Evolutionary conservation across 2,888 invertebrate species (phyloP).

Genomic region (Macaria notata): DNA sequence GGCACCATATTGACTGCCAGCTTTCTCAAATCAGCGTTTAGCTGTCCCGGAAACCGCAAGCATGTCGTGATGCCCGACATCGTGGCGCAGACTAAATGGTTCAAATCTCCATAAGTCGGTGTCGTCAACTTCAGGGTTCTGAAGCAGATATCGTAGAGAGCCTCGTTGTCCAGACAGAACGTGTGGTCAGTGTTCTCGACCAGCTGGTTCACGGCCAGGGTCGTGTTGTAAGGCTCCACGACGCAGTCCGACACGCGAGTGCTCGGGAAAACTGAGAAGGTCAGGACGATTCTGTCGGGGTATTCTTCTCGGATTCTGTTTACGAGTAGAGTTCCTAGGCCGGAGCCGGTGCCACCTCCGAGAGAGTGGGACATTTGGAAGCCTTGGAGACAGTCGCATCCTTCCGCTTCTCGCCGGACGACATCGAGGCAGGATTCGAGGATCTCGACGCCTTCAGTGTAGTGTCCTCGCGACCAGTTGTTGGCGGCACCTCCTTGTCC

Average conservation of each 20-base stretch:
- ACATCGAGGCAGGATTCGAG: constrained; percentile 92
- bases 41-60: constrained; percentile 84
- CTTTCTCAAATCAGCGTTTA: constrained; percentile 73
- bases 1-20: constrained; percentile 80
- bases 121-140: constrained; percentile 87
- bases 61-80: constrained; percentile 94
- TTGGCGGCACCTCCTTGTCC: constrained; percentile 78
- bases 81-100: constrained; percentile 91
- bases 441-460: constrained; percentile 95
- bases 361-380: constrained; percentile 91
- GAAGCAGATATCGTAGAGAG: constrained; percentile 89
- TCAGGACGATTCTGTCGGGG: constrained; percentile 92
- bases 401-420: constrained; percentile 91
- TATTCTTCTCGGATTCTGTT: constrained; percentile 95
- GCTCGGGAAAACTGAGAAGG: constrained; percentile 90
- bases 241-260: constrained; percentile 88
- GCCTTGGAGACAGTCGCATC: constrained; percentile 95
- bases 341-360: constrained; percentile 77
- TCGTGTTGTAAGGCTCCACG: constrained; percentile 90
- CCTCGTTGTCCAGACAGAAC: constrained; percentile 89
- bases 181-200: constrained; percentile 88
- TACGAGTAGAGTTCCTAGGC: constrained; percentile 85
- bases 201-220: constrained; percentile 91
- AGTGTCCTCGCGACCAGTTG: constrained; percentile 87
- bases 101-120: constrained; percentile 90